Evolutionary conservation across 2,888 invertebrate species (phyloP).

Genomic region (Lasiommata megera): DNA sequence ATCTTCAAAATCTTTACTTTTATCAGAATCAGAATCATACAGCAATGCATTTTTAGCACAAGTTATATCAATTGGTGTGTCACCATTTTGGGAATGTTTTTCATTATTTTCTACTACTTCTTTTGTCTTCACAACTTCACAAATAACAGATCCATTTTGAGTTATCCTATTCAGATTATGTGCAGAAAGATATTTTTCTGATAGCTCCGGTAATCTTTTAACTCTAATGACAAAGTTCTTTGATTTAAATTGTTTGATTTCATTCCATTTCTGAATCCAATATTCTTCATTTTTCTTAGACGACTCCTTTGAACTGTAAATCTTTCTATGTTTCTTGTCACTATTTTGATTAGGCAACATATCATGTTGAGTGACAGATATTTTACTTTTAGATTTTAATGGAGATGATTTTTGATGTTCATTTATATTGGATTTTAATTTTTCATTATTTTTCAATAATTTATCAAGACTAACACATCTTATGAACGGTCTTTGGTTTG

Average conservation of each 20-base stretch:
- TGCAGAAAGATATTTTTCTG: constrained; percentile 43
- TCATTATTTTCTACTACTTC: background rate
- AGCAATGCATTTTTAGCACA: constrained; percentile 38
- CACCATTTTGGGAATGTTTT: constrained; percentile 21
- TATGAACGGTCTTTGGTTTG: constrained; percentile 47
- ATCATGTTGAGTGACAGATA: constrained; percentile 16
- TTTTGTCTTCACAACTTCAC: constrained; percentile 33
- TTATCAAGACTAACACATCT: constrained; percentile 69
- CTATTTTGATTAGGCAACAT: constrained; percentile 9
- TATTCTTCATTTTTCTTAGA: constrained; percentile 43
- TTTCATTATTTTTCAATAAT: constrained; percentile 54
- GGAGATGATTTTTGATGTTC: constrained; percentile 15
- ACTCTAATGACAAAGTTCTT: constrained; percentile 54
- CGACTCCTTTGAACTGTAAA: constrained; percentile 19
- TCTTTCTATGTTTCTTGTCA: constrained; percentile 7
- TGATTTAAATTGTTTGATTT: constrained; percentile 53
- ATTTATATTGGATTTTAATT: constrained; percentile 7
- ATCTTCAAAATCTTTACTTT: constrained; percentile 26
- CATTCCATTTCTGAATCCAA: constrained; percentile 42
- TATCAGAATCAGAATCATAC: constrained; percentile 43
- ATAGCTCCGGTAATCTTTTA: constrained; percentile 49
- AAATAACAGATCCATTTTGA: constrained; percentile 44
- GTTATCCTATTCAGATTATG: constrained; percentile 52
- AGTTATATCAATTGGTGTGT: constrained; percentile 22
- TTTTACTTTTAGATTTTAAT: constrained; percentile 26